Evolutionary conservation across 2,797 vertebrate species (phyloP).

Genomic region (Brachyalestes nurse): DNA sequence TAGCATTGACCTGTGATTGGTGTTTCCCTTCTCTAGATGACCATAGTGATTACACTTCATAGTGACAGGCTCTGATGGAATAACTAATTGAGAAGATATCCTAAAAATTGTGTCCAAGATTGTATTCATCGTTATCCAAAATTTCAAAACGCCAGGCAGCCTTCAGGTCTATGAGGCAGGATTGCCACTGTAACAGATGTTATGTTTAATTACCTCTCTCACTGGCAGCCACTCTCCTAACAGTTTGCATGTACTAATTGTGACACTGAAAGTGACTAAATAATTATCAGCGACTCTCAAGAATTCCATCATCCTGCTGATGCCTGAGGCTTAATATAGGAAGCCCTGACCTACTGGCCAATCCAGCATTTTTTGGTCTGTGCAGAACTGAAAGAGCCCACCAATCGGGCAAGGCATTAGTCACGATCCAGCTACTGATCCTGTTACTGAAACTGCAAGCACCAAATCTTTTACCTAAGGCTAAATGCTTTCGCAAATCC

Average conservation of each 20-base stretch:
- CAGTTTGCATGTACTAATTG: neutral
- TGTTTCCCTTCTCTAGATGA: neutral
- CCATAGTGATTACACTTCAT: neutral
- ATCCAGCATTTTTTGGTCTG: neutral
- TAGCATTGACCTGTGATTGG: too few relatives aligned
- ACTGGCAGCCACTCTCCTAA: neutral
- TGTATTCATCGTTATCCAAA: neutral
- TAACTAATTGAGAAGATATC: too few relatives aligned
- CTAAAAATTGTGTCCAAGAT: neutral
- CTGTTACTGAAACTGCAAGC: constrained; percentile 45
- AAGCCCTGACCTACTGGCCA: neutral
- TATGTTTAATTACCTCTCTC: neutral
- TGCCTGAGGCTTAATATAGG: neutral
- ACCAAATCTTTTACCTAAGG: constrained; percentile 36
- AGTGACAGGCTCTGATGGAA: neutral
- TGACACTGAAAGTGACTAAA: neutral
- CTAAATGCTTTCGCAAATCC: constrained; percentile 38
- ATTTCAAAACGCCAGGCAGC: neutral
- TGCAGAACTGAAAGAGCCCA: neutral
- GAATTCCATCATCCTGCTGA: neutral
- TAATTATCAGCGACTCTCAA: neutral
- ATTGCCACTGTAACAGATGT: neutral
- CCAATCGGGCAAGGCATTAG: constrained; percentile 20
- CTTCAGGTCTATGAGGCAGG: neutral
- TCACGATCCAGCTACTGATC: constrained; percentile 35